Conservation (phyloP, 2,797 vertebrate species). For the Anguilla marmorata region DNA sequence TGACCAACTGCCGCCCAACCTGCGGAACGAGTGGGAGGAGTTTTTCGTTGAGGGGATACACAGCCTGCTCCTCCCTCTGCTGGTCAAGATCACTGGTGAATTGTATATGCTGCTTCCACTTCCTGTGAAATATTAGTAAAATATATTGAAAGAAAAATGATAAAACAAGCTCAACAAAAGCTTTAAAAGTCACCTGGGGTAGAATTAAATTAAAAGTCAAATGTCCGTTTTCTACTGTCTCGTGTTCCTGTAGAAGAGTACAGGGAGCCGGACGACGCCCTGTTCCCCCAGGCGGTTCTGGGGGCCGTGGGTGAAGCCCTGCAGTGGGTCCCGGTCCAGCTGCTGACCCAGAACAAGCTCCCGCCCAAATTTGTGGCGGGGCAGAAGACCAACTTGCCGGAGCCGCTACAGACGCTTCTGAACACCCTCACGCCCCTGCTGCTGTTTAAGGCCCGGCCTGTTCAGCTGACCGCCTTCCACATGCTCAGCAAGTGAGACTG, state of each 20-base stretch:
- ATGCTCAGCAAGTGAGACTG: constrained; percentile 86
- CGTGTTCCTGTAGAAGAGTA: constrained; percentile 67
- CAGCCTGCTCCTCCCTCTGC: constrained; percentile 84
- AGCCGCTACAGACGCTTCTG: constrained; percentile 85
- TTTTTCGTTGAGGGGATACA: constrained; percentile 92
- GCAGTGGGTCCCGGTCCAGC: constrained; percentile 78
- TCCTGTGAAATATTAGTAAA: background rate
- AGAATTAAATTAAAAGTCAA: background rate
- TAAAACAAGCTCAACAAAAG: too few relatives aligned
- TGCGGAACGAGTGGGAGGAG: constrained; percentile 86
- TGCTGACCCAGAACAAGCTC: constrained; percentile 82
- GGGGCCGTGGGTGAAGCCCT: constrained; percentile 83
- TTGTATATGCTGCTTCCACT: background rate
- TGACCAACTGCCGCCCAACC: constrained; percentile 78
- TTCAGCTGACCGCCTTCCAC: constrained; percentile 85
- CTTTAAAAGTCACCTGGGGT: background rate
- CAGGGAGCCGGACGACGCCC: constrained; percentile 76
- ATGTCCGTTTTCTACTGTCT: background rate
- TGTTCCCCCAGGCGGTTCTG: constrained; percentile 79
- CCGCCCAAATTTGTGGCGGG: constrained; percentile 80
- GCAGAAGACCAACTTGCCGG: constrained; percentile 89
- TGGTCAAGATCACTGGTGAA: constrained; percentile 83
- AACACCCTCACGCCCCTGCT: constrained; percentile 87
- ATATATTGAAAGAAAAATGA: background rate
- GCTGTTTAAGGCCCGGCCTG: constrained; percentile 84